A percentile compares a stretch with the other conserved stretches of the same genome.
Evolutionary conservation across 2,888 invertebrate species (phyloP).

Genomic region (Daptonema setosum): DNA sequence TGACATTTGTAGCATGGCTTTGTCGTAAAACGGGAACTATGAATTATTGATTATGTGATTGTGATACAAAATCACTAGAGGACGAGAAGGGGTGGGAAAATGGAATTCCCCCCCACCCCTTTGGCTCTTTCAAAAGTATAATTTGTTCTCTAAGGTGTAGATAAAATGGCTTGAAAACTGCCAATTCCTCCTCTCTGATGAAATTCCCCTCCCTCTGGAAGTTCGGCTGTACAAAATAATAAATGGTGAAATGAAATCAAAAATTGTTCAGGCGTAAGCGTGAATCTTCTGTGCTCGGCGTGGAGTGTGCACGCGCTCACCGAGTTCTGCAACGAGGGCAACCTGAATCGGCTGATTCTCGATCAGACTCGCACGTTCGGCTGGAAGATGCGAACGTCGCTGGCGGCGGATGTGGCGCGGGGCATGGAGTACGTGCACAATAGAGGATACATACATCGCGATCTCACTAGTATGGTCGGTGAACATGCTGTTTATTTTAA

Average conservation of each 20-base stretch:
- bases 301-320: constrained; percentile 77
- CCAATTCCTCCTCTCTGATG: no score
- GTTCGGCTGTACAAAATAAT: no score
- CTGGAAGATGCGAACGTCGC: constrained; percentile 53
- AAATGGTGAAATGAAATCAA: not conserved
- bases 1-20: not conserved
- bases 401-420: constrained; percentile 63
- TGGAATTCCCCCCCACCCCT: no score
- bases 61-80: not conserved
- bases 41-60: not conserved
- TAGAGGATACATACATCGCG: constrained; percentile 73
- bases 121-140: no score
- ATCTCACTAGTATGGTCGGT: constrained; percentile 71
- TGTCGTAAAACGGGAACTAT: not conserved
- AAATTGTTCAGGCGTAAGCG: constrained; percentile 83
- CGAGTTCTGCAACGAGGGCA: constrained; percentile 45
- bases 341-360: constrained; percentile 68
- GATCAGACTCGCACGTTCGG: constrained; percentile 43
- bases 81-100: no score
- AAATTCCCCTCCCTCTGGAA: no score
- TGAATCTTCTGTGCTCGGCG: constrained; percentile 46
- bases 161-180: no score
- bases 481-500: not conserved
- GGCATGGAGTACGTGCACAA: constrained; percentile 85
- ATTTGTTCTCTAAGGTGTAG: no score